These are phyloP conservation scores for Girardia tigrina DNA, from an alignment of 2,888 invertebrate genomes.

Conservation along the genomic window DNA sequence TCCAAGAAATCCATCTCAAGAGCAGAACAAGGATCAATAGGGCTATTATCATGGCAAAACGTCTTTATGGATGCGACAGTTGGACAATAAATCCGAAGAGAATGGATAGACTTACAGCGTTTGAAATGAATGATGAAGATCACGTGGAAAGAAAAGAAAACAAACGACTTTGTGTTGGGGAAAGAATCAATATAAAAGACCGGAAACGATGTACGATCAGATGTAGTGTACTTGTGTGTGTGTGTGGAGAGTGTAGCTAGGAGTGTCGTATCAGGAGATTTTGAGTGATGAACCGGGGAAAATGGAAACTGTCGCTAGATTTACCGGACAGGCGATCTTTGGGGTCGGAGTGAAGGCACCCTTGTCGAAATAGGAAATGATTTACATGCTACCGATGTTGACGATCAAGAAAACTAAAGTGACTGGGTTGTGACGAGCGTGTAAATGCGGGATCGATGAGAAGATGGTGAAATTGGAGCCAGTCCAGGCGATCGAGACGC, in stretches of 20 bases:
- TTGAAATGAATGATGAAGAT: too few relatives aligned
- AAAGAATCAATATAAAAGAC: too few relatives aligned
- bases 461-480: too few relatives aligned
- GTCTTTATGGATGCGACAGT: too few relatives aligned
- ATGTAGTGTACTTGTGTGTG: slow-evolving; percentile 58
- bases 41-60: too few relatives aligned
- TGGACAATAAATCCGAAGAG: too few relatives aligned
- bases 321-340: slow-evolving; percentile 57
- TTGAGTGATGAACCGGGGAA: slow-evolving; percentile 27
- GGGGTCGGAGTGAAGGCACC: slow-evolving; percentile 73
- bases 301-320: slow-evolving; percentile 28
- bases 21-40: too few relatives aligned
- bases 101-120: too few relatives aligned
- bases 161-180: too few relatives aligned
- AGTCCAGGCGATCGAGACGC: slow-evolving; percentile 71
- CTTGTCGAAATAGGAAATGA: slow-evolving; percentile 64
- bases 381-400: slow-evolving; percentile 89
- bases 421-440: slow-evolving; percentile 95
- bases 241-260: slow-evolving; percentile 73
- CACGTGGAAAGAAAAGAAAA: too few relatives aligned
- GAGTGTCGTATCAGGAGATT: slow-evolving; percentile 75
- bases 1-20: too few relatives aligned
- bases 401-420: slow-evolving; percentile 95
- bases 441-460: too few relatives aligned
- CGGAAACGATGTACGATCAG: slow-evolving; percentile 63